A percentile compares a stretch with the other conserved stretches of the same genome.
These are phyloP conservation scores for Capitulum mitella DNA, from an alignment of 2,888 invertebrate genomes.

Conservation along the genomic window DNA sequence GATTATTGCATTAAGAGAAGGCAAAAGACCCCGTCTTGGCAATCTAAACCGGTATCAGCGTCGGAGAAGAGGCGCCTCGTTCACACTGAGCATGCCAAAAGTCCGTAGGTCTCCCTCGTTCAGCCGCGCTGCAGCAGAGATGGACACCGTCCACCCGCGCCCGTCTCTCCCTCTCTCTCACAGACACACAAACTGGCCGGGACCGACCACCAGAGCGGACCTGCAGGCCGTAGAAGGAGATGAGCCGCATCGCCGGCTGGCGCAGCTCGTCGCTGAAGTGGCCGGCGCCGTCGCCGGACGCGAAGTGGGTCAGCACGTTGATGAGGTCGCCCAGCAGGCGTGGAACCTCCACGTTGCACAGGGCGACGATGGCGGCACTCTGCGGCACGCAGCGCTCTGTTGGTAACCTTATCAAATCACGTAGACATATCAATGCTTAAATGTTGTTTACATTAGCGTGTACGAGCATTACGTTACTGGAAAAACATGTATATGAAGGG, in stretches of 20 bases:
- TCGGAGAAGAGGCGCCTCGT: background rate
- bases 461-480: no score
- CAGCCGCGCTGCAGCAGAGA: no score
- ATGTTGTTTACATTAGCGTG: no score
- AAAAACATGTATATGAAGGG: no score
- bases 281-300: conserved; percentile 40
- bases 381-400: conserved; percentile 46
- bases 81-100: background rate
- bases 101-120: background rate
- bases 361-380: conserved; percentile 80
- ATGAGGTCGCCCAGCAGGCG: conserved; percentile 72
- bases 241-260: conserved; percentile 58
- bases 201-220: no score
- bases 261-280: conserved; percentile 57
- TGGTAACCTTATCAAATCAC: background rate
- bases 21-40: no score
- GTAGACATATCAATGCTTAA: no score
- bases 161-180: no score
- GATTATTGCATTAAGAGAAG: background rate
- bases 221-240: conserved; percentile 64
- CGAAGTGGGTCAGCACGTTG: conserved; percentile 59
- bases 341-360: conserved; percentile 83
- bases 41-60: background rate
- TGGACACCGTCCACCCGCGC: background rate
- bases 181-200: no score